Percentiles rank a stretch among this genome's conserved stretches.
Evolutionary conservation across 2,797 vertebrate genomes (phyloP).

Genomic region (Coregonus sp.): DNA sequence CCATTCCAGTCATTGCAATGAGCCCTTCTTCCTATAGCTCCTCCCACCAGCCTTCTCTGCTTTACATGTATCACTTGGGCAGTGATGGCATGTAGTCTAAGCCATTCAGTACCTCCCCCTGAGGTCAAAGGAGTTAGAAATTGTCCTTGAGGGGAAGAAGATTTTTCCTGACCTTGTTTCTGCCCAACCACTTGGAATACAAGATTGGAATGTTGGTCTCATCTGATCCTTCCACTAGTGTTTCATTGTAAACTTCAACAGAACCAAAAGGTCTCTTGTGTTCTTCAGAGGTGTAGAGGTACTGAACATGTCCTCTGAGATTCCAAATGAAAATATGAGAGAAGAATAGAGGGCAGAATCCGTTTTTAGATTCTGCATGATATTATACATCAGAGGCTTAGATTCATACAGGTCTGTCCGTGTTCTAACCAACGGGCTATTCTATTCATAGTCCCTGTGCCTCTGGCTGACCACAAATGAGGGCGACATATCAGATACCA

Average conservation of each 20-base stretch:
- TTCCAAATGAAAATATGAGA: background rate
- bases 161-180: slow-evolving; percentile 43
- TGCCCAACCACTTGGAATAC: slow-evolving; percentile 29
- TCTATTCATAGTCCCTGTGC: slow-evolving; percentile 7
- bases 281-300: background rate
- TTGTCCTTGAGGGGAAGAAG: slow-evolving; percentile 23
- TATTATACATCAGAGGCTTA: background rate
- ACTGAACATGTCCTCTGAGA: background rate
- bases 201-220: slow-evolving; percentile 21
- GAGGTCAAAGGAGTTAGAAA: slow-evolving; percentile 6
- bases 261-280: background rate
- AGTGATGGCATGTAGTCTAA: background rate
- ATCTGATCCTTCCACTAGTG: slow-evolving; percentile 12
- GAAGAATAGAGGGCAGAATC: background rate
- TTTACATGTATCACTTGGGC: background rate
- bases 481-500: slow-evolving; percentile 20
- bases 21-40: too few species aligned
- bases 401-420: slow-evolving; percentile 1
- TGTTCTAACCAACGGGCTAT: background rate
- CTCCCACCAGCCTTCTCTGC: too few species aligned
- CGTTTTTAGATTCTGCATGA: background rate
- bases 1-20: too few species aligned
- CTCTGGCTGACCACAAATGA: slow-evolving; percentile 37
- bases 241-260: background rate
- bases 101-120: background rate